A percentile compares a stretch with the other conserved stretches of the same genome.
These are phyloP conservation scores for Drosophila insularis DNA, from an alignment of 1,140 invertebrate species.

Conservation along the genomic window DNA sequence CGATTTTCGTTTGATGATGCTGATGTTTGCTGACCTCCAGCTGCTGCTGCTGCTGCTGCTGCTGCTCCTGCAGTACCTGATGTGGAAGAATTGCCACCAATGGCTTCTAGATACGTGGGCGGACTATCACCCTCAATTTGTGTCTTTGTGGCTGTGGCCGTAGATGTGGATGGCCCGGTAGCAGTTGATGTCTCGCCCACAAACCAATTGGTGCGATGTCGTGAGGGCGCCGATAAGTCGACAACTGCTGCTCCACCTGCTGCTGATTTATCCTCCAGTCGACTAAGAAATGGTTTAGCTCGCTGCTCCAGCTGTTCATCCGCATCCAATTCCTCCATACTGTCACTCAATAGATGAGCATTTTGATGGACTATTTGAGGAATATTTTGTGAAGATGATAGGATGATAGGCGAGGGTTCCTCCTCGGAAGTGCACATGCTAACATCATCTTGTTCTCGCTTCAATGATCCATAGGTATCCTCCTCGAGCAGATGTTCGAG, in stretches of 20 bases:
- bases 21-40: background rate
- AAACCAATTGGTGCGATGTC: constrained; percentile 78
- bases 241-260: constrained; percentile 16
- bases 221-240: constrained; percentile 51
- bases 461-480: constrained; percentile 74
- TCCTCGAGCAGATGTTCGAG: constrained; percentile 79
- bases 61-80: background rate
- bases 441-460: constrained; percentile 67
- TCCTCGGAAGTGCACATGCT: constrained; percentile 79
- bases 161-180: background rate
- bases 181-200: constrained; percentile 34
- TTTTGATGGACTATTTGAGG: constrained; percentile 79
- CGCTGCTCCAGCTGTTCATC: constrained; percentile 32
- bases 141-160: constrained; percentile 21
- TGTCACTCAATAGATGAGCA: constrained; percentile 66
- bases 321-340: constrained; percentile 50
- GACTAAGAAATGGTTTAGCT: constrained; percentile 55
- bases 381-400: constrained; percentile 1
- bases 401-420: too few species aligned
- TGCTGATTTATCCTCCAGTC: constrained; percentile 37
- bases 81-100: constrained; percentile 28
- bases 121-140: constrained; percentile 72
- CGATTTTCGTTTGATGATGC: constrained; percentile 18
- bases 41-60: background rate
- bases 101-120: constrained; percentile 75